Percentiles rank a stretch among this genome's conserved stretches.
These are phyloP conservation scores for Epsilonema sp. DNA, from an alignment of 2,888 invertebrate species.

Conservation along the genomic window DNA sequence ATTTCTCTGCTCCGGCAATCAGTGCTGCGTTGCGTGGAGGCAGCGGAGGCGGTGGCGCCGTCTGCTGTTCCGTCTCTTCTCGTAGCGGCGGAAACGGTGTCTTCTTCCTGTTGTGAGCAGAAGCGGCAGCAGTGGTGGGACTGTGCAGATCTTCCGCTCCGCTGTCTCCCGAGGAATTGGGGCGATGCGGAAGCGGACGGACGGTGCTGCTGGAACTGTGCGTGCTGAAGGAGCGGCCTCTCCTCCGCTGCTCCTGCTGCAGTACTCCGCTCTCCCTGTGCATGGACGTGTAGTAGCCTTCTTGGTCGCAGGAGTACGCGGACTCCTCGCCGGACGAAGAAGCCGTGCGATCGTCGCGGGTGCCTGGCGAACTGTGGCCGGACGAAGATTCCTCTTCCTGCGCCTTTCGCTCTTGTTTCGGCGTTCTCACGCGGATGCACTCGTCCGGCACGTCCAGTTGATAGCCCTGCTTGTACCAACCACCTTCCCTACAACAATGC, in stretches of 20 bases:
- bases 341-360: background rate
- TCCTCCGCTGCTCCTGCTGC: background rate
- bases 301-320: slow-evolving; percentile 82
- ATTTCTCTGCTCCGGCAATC: no score
- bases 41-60: background rate
- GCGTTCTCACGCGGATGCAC: background rate
- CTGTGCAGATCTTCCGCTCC: background rate
- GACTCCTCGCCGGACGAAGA: slow-evolving; percentile 37
- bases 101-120: no score
- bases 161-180: background rate
- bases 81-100: background rate
- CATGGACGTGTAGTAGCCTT: slow-evolving; percentile 92
- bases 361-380: background rate
- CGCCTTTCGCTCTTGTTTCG: background rate
- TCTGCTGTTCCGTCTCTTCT: background rate
- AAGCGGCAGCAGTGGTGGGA: background rate
- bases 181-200: background rate
- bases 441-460: slow-evolving; percentile 7
- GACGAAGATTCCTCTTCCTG: background rate
- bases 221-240: background rate
- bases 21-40: no score
- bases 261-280: slow-evolving; percentile 56
- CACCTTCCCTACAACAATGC: no score
- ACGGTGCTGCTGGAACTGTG: background rate
- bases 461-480: slow-evolving; percentile 5